Conservation (phyloP, 2,888 invertebrate genomes). For the Drosophila siamana region DNA sequence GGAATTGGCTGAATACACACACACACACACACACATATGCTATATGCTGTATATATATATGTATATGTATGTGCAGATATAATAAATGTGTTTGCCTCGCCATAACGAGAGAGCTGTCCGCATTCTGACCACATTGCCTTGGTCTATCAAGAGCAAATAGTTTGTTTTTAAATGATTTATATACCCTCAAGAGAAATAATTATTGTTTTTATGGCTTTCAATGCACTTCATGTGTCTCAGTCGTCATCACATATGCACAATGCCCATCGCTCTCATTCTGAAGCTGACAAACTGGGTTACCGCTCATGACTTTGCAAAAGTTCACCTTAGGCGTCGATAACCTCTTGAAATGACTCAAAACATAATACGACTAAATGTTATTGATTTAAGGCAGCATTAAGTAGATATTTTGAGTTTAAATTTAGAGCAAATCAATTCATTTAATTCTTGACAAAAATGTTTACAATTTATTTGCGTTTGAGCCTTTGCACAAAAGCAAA, state of each 20-base stretch:
- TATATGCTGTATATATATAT: no score
- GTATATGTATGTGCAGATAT: neutral
- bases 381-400: neutral
- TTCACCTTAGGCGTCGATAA: neutral
- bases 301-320: neutral
- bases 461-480: neutral
- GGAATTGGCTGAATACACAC: constrained; percentile 1
- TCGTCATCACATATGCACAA: neutral
- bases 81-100: constrained; percentile 21
- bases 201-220: constrained; percentile 1
- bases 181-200: constrained; percentile 2
- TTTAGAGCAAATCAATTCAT: neutral
- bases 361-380: neutral
- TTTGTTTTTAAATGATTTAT: constrained; percentile 25
- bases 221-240: neutral
- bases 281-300: neutral
- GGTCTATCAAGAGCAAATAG: constrained; percentile 15
- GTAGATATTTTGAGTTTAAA: neutral
- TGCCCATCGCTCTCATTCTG: neutral
- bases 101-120: constrained; percentile 26
- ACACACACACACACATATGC: no score
- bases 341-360: neutral
- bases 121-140: constrained; percentile 31
- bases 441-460: neutral
- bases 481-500: neutral